A percentile compares a stretch with the other conserved stretches of the same genome.
Evolutionary conservation across 2,113 vertebrate species (phyloP).

Genomic region (Zosterops borbonicus): DNA sequence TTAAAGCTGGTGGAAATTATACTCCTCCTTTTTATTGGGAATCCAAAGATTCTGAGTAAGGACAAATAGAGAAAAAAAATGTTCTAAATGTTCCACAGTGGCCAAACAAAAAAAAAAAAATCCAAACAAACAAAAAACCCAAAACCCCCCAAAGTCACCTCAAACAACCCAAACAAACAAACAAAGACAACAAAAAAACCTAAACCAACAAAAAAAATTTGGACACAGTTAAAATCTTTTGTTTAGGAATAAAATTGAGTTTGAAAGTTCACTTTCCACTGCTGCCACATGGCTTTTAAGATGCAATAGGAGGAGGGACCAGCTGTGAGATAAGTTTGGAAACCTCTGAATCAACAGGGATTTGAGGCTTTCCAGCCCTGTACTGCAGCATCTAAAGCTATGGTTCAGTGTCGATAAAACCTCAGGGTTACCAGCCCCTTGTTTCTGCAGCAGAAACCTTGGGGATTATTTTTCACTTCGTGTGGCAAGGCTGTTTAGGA

Average conservation of each 20-base stretch:
- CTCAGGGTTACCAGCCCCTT: not conserved
- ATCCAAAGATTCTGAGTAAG: not conserved
- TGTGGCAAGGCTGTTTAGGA: not conserved
- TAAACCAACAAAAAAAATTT: not conserved
- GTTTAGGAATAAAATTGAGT: not conserved
- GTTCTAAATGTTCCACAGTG: not conserved
- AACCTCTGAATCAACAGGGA: not conserved
- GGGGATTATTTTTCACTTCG: not conserved
- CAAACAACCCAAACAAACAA: fast-evolving
- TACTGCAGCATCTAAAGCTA: not conserved
- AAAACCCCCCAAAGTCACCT: not conserved
- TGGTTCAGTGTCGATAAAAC: not conserved
- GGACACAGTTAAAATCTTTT: not conserved
- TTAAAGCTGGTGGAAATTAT: not conserved
- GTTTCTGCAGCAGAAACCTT: not conserved
- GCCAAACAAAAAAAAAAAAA: too few species aligned
- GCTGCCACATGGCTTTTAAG: not conserved
- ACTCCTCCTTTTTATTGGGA: not conserved
- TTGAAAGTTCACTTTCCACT: not conserved
- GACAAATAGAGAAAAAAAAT: not conserved
- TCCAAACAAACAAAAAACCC: too few species aligned
- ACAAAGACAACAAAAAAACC: not conserved
- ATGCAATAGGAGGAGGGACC: not conserved
- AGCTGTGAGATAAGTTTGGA: not conserved
- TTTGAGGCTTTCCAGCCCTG: not conserved